These are phyloP conservation scores for Lampropteryx suffumata DNA, from an alignment of 2,888 invertebrate genomes.

Conservation along the genomic window DNA sequence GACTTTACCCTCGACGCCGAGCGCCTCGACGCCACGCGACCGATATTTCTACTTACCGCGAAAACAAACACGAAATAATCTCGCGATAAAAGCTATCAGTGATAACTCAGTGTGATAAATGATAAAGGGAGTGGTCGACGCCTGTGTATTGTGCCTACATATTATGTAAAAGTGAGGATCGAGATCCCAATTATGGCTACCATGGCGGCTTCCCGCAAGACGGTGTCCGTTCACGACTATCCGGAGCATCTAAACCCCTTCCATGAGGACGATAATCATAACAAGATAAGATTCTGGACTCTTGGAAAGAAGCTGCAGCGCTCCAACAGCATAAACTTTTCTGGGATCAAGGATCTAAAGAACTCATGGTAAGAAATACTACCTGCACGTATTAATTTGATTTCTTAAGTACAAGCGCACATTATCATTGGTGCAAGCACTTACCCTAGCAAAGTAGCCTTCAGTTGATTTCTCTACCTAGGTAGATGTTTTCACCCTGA, in stretches of 20 bases:
- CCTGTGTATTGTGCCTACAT: slow-evolving; percentile 43
- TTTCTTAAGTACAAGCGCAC: background rate
- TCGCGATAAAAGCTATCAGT: slow-evolving; percentile 73
- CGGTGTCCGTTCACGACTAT: slow-evolving; percentile 86
- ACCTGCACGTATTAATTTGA: background rate
- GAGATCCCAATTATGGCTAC: slow-evolving; percentile 59
- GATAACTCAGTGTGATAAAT: slow-evolving; percentile 64
- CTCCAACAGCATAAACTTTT: slow-evolving; percentile 85
- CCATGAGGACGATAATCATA: slow-evolving; percentile 86
- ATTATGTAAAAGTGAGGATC: slow-evolving; percentile 69
- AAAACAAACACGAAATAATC: slow-evolving; percentile 77
- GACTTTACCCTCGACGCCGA: slow-evolving; percentile 59
- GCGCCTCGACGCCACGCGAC: slow-evolving; percentile 53
- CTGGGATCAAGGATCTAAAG: slow-evolving; percentile 79
- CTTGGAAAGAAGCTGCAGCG: slow-evolving; percentile 78
- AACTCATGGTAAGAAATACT: slow-evolving; percentile 81
- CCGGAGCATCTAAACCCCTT: slow-evolving; percentile 91
- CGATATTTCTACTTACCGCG: slow-evolving; percentile 43
- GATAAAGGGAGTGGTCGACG: slow-evolving; percentile 76
- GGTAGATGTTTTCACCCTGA: slow-evolving; percentile 39
- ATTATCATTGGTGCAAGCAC: too few relatives aligned
- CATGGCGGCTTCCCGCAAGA: slow-evolving; percentile 73
- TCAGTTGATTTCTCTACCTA: slow-evolving; percentile 37
- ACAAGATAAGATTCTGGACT: slow-evolving; percentile 84
- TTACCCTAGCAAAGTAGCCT: slow-evolving; percentile 21